Percentiles rank a stretch among this genome's conserved stretches.
Conservation (phyloP, 2,888 invertebrate species). For the Therioaphis trifolii region DNA sequence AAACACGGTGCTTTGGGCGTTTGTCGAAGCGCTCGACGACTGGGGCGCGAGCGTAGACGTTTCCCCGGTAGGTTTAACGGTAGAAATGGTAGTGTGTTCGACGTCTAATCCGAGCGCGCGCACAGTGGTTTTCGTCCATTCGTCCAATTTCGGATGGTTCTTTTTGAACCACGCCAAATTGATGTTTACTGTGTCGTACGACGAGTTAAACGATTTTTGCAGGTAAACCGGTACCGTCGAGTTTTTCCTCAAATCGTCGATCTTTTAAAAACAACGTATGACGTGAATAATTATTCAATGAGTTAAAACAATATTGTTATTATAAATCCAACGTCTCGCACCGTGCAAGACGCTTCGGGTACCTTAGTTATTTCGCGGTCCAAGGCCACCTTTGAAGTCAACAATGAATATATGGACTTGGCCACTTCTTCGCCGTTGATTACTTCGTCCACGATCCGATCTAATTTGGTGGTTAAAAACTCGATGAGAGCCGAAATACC, state of each 20-base stretch:
- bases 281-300: background rate
- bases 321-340: background rate
- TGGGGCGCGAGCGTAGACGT: background rate
- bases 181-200: background rate
- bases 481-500: conserved; percentile 37
- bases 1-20: too few species aligned
- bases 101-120: background rate
- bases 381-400: conserved; percentile 15
- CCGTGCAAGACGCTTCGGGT: background rate
- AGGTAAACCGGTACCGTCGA: background rate
- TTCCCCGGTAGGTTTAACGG: background rate
- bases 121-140: background rate
- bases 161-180: background rate
- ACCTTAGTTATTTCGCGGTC: conserved; percentile 18
- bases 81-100: background rate
- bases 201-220: background rate
- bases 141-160: background rate
- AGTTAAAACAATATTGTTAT: background rate
- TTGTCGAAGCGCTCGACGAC: background rate
- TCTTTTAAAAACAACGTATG: background rate
- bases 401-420: conserved; percentile 14
- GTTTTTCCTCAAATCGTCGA: conserved; percentile 18
- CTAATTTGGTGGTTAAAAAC: conserved; percentile 36
- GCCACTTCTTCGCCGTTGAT: conserved; percentile 36
- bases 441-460: conserved; percentile 15